Evolutionary conservation across 1,140 invertebrate genomes (phyloP).

Genomic region (Bombus turneri): DNA sequence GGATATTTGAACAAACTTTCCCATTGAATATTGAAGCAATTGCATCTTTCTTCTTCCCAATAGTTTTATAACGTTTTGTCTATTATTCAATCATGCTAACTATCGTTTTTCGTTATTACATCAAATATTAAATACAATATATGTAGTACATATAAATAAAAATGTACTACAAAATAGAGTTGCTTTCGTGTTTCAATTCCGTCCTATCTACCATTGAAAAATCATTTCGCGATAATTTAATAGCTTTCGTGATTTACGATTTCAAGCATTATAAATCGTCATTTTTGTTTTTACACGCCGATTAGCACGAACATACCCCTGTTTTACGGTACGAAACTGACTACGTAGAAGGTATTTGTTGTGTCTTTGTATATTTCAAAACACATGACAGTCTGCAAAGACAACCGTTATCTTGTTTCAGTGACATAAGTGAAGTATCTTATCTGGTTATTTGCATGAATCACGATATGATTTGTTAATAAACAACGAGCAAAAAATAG

Average conservation of each 20-base stretch:
- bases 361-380: not conserved
- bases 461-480: conserved; percentile 22
- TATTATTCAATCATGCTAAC: too few relatives aligned
- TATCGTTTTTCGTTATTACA: not conserved
- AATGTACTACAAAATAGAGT: not conserved
- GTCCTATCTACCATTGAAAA: too few relatives aligned
- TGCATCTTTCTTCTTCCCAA: too few relatives aligned
- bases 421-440: conserved; percentile 10
- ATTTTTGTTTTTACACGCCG: not conserved
- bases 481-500: not conserved
- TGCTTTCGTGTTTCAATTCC: not conserved
- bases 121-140: not conserved
- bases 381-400: not conserved
- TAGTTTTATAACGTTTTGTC: too few relatives aligned
- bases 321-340: not conserved
- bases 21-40: not conserved
- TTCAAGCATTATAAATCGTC: not conserved
- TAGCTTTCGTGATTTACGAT: conserved; percentile 8
- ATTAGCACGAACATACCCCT: not conserved
- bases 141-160: not conserved
- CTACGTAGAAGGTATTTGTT: not conserved
- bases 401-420: not conserved
- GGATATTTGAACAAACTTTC: too few relatives aligned
- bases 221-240: too few relatives aligned
- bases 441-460: conserved; percentile 29